These are phyloP conservation scores for Pharmacophagus antenor DNA, from an alignment of 2,888 invertebrate genomes.

Conservation along the genomic window DNA sequence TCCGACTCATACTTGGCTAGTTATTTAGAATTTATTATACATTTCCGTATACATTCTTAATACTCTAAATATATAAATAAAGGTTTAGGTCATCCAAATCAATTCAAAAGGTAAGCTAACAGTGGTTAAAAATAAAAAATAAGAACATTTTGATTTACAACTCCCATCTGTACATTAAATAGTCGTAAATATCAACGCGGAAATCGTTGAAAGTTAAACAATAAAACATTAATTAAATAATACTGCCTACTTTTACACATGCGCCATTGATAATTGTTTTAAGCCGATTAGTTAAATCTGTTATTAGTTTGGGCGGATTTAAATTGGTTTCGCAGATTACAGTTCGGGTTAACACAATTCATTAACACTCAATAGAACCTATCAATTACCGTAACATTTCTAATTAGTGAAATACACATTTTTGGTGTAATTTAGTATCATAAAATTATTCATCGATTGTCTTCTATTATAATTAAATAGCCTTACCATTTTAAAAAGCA, in stretches of 20 bases:
- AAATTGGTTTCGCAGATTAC: slow-evolving; percentile 2
- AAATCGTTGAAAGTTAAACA: slow-evolving; percentile 2
- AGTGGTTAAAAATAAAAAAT: too few relatives aligned
- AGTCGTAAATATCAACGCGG: neutral
- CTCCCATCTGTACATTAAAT: too few relatives aligned
- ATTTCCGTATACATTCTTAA: neutral
- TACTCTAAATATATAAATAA: neutral
- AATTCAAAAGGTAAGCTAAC: too few relatives aligned
- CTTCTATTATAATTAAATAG: too few relatives aligned
- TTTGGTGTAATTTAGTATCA: neutral
- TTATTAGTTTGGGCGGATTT: neutral
- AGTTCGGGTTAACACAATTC: neutral
- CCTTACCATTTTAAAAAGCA: too few relatives aligned
- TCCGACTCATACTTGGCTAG: too few relatives aligned
- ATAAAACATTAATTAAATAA: neutral
- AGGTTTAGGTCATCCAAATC: too few relatives aligned
- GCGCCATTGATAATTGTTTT: neutral
- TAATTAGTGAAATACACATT: neutral
- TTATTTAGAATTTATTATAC: too few relatives aligned
- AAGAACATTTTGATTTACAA: too few relatives aligned
- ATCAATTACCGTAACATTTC: neutral
- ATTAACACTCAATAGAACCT: neutral
- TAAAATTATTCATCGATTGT: too few relatives aligned
- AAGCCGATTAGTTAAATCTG: slow-evolving; percentile 5
- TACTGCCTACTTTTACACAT: neutral